Evolutionary conservation across 1,140 invertebrate species (phyloP), one percentile per base, ranked within the genome.

Genomic region (Heliconius hermathena): DNA sequence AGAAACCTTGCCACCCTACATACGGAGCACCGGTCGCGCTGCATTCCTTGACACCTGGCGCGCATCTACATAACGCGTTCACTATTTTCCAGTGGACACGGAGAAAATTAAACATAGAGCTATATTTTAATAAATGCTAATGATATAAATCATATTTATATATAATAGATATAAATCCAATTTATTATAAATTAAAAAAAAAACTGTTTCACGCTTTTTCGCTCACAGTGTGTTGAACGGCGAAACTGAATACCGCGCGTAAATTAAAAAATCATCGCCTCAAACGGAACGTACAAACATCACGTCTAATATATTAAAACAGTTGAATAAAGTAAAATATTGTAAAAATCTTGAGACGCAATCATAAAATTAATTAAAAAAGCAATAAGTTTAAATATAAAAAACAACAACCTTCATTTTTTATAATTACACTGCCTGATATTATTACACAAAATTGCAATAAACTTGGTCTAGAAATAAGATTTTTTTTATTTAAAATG

Each of bases 41-140:
- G 83, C 83, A 84, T 84, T 84, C 83, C 83, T 83, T 81, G 83
- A 82, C 83, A 84, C 83, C 83, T 82, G 81, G 81, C 81, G 82
- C 57, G 76, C 78, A 84, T 84, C 81, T 84, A 80, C 83, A 84
- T 82, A 80, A 77, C 78, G 76, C 76, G 76, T 78, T 77, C 81
- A 76, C 73, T 77, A 73, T 82, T 82, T 79, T 78, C 76, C 80
- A 81, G 77, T 77, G 71, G 71, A 8, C 73, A 75, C 71, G 38
- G 29, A 78, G 77, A 49, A 81, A 81, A 81, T 71, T 57, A 52
- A 52, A 76, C 26, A 80, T 33, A 74, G 20, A 20, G 18, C n/a
- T 73, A 29, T 18, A 73, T 73, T 73, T 33, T 73, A 52, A 38
- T 52, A 5, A n/a, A 73, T 22, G 60, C 54, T 66, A 16, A 8